Percentiles rank a stretch among this genome's conserved stretches.
These are phyloP conservation scores for Drosophila anomelani DNA, from an alignment of 2,888 invertebrate species.

Conservation along the genomic window DNA sequence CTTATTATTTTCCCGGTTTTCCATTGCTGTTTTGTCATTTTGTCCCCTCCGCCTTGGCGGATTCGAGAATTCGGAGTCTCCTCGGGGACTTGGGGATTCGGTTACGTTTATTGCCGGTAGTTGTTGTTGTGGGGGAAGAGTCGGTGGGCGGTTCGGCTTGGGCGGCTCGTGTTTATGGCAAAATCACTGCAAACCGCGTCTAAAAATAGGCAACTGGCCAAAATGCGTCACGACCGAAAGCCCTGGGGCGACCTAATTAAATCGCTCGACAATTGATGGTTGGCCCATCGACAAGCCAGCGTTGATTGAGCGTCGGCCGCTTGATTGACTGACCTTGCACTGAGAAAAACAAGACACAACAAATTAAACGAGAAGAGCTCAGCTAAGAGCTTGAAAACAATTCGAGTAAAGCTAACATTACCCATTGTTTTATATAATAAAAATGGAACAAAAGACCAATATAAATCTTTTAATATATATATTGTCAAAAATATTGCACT, in stretches of 20 bases:
- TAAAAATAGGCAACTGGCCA: constrained; percentile 44
- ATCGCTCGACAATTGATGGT: constrained; percentile 38
- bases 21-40: constrained; percentile 2
- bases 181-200: constrained; percentile 38
- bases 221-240: constrained; percentile 33
- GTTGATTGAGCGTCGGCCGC: constrained; percentile 24
- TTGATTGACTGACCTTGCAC: constrained; percentile 24
- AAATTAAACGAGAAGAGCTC: too few species aligned
- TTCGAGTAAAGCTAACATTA: neutral
- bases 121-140: neutral
- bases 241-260: constrained; percentile 39
- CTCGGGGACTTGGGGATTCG: constrained; percentile 2
- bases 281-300: constrained; percentile 23
- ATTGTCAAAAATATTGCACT: neutral
- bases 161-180: constrained; percentile 24
- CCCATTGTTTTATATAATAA: neutral
- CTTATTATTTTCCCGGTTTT: constrained; percentile 20
- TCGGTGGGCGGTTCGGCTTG: neutral
- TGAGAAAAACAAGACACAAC: neutral
- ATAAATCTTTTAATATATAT: too few species aligned
- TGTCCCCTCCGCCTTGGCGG: constrained; percentile 8
- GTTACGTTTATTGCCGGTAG: constrained; percentile 14
- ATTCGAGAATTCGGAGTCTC: neutral
- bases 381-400: neutral
- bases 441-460: neutral